Evolutionary conservation across 2,888 invertebrate species (phyloP).

Genomic region (Leptopilina myrica): DNA sequence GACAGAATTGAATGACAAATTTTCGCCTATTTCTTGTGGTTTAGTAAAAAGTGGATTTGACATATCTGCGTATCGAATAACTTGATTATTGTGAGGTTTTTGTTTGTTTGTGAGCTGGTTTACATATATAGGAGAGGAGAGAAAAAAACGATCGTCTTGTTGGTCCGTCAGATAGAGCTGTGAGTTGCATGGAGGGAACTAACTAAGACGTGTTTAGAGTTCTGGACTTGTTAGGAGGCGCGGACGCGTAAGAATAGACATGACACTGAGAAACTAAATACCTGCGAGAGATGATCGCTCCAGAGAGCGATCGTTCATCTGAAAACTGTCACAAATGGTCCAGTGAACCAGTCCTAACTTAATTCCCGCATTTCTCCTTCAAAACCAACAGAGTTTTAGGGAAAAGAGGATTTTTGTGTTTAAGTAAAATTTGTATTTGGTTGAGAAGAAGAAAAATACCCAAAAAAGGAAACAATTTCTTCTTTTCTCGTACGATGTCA

Average conservation of each 20-base stretch:
- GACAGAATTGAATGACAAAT: neutral
- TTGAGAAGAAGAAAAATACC: too few relatives aligned
- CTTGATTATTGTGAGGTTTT: neutral
- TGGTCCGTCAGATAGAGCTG: constrained; percentile 69
- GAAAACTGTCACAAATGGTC: constrained; percentile 69
- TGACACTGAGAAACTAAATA: constrained; percentile 75
- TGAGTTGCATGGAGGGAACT: constrained; percentile 63
- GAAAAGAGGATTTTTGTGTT: neutral
- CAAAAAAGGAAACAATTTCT: too few relatives aligned
- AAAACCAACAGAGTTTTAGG: neutral
- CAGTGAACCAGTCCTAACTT: constrained; percentile 66
- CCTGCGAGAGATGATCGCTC: constrained; percentile 54
- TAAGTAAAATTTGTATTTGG: too few relatives aligned
- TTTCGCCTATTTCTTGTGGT: neutral
- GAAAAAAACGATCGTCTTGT: constrained; percentile 50
- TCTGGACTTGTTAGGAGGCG: constrained; percentile 72
- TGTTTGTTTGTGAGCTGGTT: neutral
- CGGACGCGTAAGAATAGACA: constrained; percentile 75
- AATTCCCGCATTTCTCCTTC: constrained; percentile 63
- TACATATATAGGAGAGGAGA: neutral
- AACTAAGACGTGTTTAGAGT: constrained; percentile 69
- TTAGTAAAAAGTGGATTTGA: too few relatives aligned
- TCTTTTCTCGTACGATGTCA: too few relatives aligned
- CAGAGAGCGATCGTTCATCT: constrained; percentile 57
- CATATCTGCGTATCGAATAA: constrained; percentile 45